Percentiles rank a stretch among this genome's conserved stretches.
These are phyloP conservation scores for Glyphotaelius pellucidus DNA, from an alignment of 2,888 invertebrate species.

Conservation along the genomic window DNA sequence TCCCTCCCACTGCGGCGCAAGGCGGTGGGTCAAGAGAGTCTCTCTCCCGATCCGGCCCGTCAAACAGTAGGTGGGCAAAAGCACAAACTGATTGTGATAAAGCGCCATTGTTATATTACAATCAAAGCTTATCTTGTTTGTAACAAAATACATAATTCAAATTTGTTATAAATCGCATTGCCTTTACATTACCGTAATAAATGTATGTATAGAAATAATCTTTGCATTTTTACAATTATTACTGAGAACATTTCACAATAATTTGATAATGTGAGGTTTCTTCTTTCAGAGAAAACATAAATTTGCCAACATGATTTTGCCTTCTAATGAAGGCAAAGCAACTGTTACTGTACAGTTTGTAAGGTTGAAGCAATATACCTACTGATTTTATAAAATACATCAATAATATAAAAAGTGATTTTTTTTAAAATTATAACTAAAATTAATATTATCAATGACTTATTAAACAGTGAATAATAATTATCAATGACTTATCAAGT, in stretches of 20 bases:
- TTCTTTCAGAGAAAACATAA: neutral
- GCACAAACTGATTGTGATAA: too few species aligned
- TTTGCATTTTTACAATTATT: neutral
- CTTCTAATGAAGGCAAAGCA: neutral
- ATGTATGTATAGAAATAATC: neutral
- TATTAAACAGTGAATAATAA: too few species aligned
- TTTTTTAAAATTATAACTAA: too few species aligned
- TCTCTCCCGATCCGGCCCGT: too few species aligned
- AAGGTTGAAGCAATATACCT: neutral
- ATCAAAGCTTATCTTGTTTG: too few species aligned
- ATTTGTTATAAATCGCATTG: too few species aligned
- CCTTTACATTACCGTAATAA: neutral
- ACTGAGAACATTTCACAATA: neutral
- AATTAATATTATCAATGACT: neutral
- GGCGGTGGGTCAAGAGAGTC: too few species aligned
- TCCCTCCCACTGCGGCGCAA: too few species aligned
- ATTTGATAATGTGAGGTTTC: neutral
- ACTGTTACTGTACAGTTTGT: neutral
- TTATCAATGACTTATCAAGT: neutral
- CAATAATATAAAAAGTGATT: neutral
- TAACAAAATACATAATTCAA: too few species aligned
- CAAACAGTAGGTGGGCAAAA: too few species aligned
- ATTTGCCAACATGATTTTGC: neutral
- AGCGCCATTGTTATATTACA: too few species aligned
- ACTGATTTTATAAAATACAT: neutral